These are phyloP conservation scores for Limnodromus scolopaceus DNA, from an alignment of 2,797 vertebrate genomes.

Conservation along the genomic window DNA sequence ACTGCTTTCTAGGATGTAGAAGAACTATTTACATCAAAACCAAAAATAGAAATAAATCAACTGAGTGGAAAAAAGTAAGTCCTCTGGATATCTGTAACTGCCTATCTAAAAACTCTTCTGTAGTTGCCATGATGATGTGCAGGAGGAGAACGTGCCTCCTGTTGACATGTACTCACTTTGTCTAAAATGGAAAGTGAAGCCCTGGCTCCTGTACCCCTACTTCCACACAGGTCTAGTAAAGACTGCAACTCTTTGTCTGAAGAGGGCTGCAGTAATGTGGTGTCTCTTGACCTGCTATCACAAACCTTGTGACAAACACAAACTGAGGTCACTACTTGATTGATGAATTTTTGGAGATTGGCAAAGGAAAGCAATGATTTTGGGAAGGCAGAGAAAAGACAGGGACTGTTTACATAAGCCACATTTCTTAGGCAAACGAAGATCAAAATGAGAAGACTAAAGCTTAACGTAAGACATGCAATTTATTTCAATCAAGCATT, in stretches of 20 bases:
- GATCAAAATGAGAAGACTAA: not conserved
- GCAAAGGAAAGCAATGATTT: not conserved
- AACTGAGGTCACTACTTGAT: not conserved
- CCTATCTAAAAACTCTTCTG: not conserved
- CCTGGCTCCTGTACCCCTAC: not conserved
- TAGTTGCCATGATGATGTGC: not conserved
- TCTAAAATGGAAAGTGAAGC: not conserved
- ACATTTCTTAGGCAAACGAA: not conserved
- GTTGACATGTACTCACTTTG: fast-evolving
- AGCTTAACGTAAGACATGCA: not conserved
- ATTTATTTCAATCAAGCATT: not conserved
- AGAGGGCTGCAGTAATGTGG: not conserved
- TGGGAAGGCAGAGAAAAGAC: not conserved
- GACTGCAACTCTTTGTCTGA: not conserved
- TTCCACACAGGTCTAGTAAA: not conserved
- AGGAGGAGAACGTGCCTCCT: not conserved
- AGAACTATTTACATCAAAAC: not conserved
- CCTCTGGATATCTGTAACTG: not conserved
- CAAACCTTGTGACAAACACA: not conserved
- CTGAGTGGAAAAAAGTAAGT: not conserved
- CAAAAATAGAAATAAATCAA: not conserved
- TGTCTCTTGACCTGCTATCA: not conserved
- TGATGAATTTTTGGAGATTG: not conserved
- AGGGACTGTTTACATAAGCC: not conserved
- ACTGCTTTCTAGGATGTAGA: not conserved